Base-by-base conservation (phyloP, 1,140 invertebrate genomes). In the Plutomurus gul region DNA sequence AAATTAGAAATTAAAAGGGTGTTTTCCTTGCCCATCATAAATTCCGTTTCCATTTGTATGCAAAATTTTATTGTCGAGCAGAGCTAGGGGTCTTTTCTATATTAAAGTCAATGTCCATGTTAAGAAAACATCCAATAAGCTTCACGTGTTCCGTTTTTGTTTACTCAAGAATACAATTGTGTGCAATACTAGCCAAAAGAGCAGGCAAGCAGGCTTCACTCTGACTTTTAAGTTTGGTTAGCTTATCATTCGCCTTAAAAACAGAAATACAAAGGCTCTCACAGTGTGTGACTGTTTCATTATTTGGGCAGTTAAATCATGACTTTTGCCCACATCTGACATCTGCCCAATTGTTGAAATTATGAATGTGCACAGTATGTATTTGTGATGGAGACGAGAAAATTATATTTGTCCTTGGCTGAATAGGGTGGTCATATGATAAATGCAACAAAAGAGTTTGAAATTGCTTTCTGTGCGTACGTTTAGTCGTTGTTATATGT, bases 291-390 rank as follows among this genome's bases (percentile, higher is more conserved):
- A 10, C 56, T 65, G 56, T 36, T 65, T 65, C 36, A 27, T 65
- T 65, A 65, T 65, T 65, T 65, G 56, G 56, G 56, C 56, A 65
- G 56, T 65, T 65, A 65, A 65, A 65, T 65, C 56, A 65, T 65
- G 56, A 65, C 56, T 65, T 65, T 65, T 65, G 56, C 56, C 56
- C 56, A 65, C 56, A 65, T 65, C 56, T 65, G 56, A 65, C 56
- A 65, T 65, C 27, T 65, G 56, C 56, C 27, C 36, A 33, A 65
- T 36, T 65, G 36, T 65, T 65, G 5, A 33, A 30, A 65, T 65
- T 65, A 65, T 27, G 30, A 65, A 65, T 65, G 56, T 65, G 13
- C 56, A 33, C 36, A 65, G 33, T 60, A 16, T 36, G 22, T n/a
- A n/a, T 30, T 30, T 5, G 13, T 65, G 56, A 30, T 65, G 56